Conservation (phyloP, 2,113 vertebrate species). For the Coregonus clupeaformis region DNA sequence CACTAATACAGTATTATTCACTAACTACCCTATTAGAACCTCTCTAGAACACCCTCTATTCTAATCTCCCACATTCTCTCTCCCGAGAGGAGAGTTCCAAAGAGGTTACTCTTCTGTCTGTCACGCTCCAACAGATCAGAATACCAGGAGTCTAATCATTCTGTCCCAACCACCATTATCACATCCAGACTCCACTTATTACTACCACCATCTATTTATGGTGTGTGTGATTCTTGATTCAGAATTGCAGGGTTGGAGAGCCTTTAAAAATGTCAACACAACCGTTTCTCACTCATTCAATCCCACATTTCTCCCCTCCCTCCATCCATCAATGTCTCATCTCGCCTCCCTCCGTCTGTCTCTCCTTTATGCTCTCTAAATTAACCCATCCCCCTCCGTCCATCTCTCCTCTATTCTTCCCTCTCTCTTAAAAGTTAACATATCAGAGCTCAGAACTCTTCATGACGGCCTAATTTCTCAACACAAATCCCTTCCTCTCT, state of each 20-base stretch:
- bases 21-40: conserved; percentile 38
- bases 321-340: conserved; percentile 69
- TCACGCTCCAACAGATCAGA: too few species aligned
- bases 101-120: too few species aligned
- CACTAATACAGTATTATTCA: conserved; percentile 32
- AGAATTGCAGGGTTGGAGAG: conserved; percentile 17
- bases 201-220: too few species aligned
- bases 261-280: conserved; percentile 45
- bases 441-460: conserved; percentile 72
- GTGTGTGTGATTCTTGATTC: background rate
- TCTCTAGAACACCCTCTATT: conserved; percentile 36
- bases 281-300: too few species aligned
- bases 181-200: conserved; percentile 43
- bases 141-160: too few species aligned
- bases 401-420: conserved; percentile 30
- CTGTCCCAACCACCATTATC: too few species aligned
- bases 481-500: conserved; percentile 64
- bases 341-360: conserved; percentile 65
- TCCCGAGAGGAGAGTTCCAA: conserved; percentile 15
- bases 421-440: conserved; percentile 64
- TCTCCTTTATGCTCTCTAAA: conserved; percentile 54
- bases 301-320: conserved; percentile 46
- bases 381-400: conserved; percentile 27
- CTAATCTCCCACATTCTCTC: conserved; percentile 32
- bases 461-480: conserved; percentile 71